Percentiles rank a stretch among this genome's conserved stretches.
Evolutionary conservation across 1,140 invertebrate genomes (phyloP).

Genomic region (Euglossa dilemma): DNA sequence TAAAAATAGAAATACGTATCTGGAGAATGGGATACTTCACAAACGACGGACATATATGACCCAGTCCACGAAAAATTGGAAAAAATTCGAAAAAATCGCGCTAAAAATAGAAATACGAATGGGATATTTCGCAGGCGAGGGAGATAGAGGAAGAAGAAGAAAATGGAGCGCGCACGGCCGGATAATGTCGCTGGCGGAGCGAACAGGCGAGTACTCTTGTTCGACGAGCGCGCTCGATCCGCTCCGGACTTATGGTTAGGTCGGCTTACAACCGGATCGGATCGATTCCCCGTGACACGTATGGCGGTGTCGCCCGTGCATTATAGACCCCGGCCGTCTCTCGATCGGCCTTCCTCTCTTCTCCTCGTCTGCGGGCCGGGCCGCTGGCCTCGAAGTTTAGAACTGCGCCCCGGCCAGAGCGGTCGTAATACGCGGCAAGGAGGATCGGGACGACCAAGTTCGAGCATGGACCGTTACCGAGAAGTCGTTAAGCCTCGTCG

Average conservation of each 20-base stretch:
- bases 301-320: conserved; percentile 65
- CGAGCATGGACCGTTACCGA: conserved; percentile 65
- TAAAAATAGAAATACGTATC: no score
- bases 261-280: conserved; percentile 74
- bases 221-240: conserved; percentile 61
- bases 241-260: conserved; percentile 66
- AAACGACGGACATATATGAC: no score
- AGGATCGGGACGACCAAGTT: conserved; percentile 29
- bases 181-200: conserved; percentile 11
- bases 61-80: not conserved
- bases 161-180: not conserved
- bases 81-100: not conserved
- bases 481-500: conserved; percentile 73
- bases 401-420: conserved; percentile 54
- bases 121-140: conserved; percentile 5
- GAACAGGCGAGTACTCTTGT: conserved; percentile 52
- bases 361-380: not conserved
- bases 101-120: not conserved
- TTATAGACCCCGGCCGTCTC: conserved; percentile 48
- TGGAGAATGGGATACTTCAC: no score
- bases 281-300: conserved; percentile 74
- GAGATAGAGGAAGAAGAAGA: not conserved
- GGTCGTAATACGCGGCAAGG: conserved; percentile 57
- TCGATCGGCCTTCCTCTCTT: not conserved
- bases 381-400: conserved; percentile 58